Base-by-base conservation (phyloP, 2,113 vertebrate genomes). In the Gymnarchus niloticus region DNA sequence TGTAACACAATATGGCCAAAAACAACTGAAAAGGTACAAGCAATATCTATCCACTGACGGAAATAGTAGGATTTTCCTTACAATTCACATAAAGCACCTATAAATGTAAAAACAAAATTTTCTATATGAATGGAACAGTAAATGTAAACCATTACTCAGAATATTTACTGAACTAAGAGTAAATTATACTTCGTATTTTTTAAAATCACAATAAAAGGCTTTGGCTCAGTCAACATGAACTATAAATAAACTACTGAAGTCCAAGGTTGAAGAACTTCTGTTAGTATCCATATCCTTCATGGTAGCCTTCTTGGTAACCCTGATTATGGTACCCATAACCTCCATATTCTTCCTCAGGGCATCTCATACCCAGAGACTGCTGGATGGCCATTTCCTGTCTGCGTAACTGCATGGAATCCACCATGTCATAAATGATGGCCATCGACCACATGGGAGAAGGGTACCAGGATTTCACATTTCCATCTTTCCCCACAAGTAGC, bases 401-500 rank as follows among this genome's bases (percentile, higher is more conserved):
- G 87, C 96, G 94, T 37, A 97, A 95, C 90, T 97, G 96, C 96
- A 97, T 97, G 3, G 96, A 97, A 88, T 97, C 96, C 12, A 97
- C 96, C 90, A 97, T 93, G 86, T 97, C 96, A 0, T 97, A 97
- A 57, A 97, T 94, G 6, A 95, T 96, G 0, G 95, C 94, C 96
- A 97, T 97, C n/a, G 96, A 96, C 96, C 96, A 97, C 96, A 96
- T 95, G 2, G 96, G 96, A 19, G 96, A 96, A 82, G 96, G 96
- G 87, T 97, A 97, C 96, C 96, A 97, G 84, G 96, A 97, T 88
- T 97, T 97, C 78, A 97, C 96, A 0, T 97, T 97, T 83, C 96
- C 96, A 3, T 97, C 96, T 91, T 97, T 97, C 80, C 96, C 96
- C 90, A 97, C 96, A 8, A 97, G 94, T 78, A 97, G 94, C 96